Base-by-base conservation (phyloP, 2,888 invertebrate genomes). In the Aplocera efformata region DNA sequence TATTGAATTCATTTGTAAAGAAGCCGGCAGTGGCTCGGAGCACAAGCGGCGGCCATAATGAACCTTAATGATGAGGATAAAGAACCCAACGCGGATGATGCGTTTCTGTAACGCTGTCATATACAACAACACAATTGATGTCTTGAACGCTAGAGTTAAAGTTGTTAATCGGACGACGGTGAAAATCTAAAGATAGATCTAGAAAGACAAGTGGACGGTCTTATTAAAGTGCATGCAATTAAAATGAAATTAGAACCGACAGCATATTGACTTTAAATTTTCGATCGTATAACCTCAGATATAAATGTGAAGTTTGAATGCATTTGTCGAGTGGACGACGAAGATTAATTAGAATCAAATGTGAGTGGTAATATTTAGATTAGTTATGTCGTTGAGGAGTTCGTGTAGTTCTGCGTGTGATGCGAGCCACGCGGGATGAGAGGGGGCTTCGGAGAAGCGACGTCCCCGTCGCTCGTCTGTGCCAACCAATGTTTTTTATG, bases 151-250 rank as follows among this genome's bases (percentile, higher is more conserved):
- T 1, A 1, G 10, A 0, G 0, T n/a, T 20, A 46, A 43, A 36
- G 30, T 24, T 21, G 20, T 29, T 10, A 36, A 24, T 33, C 3
- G 27, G 21, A 27, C 26, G 24, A 10, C 7, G 27, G 13, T 1
- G 6, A 7, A 33, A 9, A 23, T 3, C 35, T 47, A 48, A 40
- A 40, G 32, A 53, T 54, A 64, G 56, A 50, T 32, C 35, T 32
- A 36, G 46, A 50, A 53, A 61, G 58, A 66, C 64, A 68, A 68
- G 68, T 68, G 63, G 59, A 60, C 55, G 56, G 44, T 58, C 50
- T 58, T 59, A 60, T 56, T 50, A 54, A 64, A 67, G 64, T 60
- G 65, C 59, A 62, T 50, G 58, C 60, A 63, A 68, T 68, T 68
- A 67, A 63, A 63, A 58, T 58, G 51, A 65, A 65, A 67, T 65